Evolutionary conservation across 2,113 vertebrate species (phyloP).

Genomic region (Speoplatyrhinus poulsoni): DNA sequence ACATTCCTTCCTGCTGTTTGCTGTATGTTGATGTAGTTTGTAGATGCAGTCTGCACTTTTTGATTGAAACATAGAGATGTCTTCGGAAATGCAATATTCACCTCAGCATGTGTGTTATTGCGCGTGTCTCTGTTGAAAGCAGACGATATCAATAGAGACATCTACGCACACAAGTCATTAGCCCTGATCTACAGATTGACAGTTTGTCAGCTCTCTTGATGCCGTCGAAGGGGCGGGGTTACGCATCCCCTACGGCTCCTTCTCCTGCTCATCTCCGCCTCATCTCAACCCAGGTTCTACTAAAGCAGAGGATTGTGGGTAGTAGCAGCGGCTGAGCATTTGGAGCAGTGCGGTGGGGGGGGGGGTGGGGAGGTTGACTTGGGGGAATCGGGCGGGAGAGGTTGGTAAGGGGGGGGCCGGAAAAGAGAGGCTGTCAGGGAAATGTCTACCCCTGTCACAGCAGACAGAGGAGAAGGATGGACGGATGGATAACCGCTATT

Average conservation of each 20-base stretch:
- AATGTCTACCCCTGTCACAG: slow-evolving; percentile 72
- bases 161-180: slow-evolving; percentile 65
- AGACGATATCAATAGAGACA: slow-evolving; percentile 58
- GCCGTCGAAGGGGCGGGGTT: slow-evolving; percentile 12
- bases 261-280: slow-evolving; percentile 47
- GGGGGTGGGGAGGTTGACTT: slow-evolving; percentile 24
- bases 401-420: slow-evolving; percentile 17
- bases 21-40: no score
- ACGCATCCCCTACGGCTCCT: slow-evolving; percentile 53
- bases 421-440: slow-evolving; percentile 65
- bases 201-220: slow-evolving; percentile 33
- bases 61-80: no score
- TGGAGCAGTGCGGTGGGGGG: slow-evolving; percentile 59
- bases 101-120: slow-evolving; percentile 28
- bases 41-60: no score
- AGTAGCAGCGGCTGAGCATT: slow-evolving; percentile 65
- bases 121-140: not conserved
- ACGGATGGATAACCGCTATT: slow-evolving; percentile 69
- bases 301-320: slow-evolving; percentile 67
- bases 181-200: slow-evolving; percentile 9
- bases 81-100: not conserved
- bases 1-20: no score
- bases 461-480: slow-evolving; percentile 65
- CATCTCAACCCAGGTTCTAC: slow-evolving; percentile 72
- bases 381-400: slow-evolving; percentile 22